These are phyloP conservation scores for Babyrousa celebensis DNA, from an alignment of 2,797 vertebrate species.

Conservation along the genomic window DNA sequence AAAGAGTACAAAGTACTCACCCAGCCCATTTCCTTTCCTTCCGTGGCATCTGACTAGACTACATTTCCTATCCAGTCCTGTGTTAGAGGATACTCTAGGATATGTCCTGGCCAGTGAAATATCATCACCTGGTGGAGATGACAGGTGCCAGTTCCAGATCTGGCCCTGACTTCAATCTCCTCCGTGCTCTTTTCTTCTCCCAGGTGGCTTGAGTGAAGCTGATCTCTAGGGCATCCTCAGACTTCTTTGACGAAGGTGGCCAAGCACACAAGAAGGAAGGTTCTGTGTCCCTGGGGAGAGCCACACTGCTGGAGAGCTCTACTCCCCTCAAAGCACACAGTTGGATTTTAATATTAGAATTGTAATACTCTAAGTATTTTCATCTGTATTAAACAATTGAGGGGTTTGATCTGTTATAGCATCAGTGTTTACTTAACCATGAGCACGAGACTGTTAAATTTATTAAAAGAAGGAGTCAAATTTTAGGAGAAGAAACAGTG, in stretches of 20 bases:
- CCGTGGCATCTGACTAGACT: neutral
- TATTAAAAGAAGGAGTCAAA: constrained; percentile 1
- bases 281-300: neutral
- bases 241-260: neutral
- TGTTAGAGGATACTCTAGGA: neutral
- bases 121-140: neutral
- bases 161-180: neutral
- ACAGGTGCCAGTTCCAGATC: neutral
- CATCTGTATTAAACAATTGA: neutral
- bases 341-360: constrained; percentile 2
- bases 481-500: constrained; percentile 10
- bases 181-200: neutral
- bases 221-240: neutral
- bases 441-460: neutral
- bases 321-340: neutral
- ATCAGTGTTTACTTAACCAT: neutral
- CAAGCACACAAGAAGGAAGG: neutral
- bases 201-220: neutral
- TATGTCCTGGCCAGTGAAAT: neutral
- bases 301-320: neutral
- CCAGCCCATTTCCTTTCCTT: neutral
- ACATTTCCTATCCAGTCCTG: neutral
- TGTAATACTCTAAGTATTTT: neutral
- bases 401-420: neutral
- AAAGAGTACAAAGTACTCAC: neutral